These are phyloP conservation scores for Thelaira solivaga DNA, from an alignment of 2,888 invertebrate species.

Conservation along the genomic window DNA sequence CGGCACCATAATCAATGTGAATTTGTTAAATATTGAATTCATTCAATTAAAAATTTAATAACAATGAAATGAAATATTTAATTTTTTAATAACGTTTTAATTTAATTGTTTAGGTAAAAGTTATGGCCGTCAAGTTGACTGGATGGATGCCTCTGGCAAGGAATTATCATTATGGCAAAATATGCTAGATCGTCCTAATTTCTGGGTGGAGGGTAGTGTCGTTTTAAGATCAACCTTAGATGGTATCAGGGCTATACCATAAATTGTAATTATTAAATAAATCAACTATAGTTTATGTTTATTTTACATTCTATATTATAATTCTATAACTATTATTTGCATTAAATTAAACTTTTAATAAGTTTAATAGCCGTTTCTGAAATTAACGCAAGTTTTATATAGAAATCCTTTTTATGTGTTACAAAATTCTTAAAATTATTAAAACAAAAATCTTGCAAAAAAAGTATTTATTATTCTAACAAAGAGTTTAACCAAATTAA, in stretches of 20 bases:
- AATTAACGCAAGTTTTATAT: neutral
- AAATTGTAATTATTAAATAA: constrained; percentile 62
- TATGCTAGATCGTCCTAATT: constrained; percentile 95
- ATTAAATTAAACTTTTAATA: neutral
- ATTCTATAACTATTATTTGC: neutral
- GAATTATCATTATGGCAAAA: constrained; percentile 94
- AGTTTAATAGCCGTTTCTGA: neutral
- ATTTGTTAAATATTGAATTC: too few relatives aligned
- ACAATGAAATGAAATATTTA: neutral
- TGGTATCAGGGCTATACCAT: constrained; percentile 75
- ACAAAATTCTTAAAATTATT: neutral
- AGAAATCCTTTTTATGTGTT: neutral
- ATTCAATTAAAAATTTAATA: too few relatives aligned
- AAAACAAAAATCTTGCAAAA: neutral
- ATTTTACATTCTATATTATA: constrained; percentile 13
- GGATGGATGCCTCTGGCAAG: constrained; percentile 96
- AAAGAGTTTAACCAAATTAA: constrained; percentile 21
- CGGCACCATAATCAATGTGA: too few relatives aligned
- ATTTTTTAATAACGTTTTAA: neutral
- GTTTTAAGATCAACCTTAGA: constrained; percentile 88
- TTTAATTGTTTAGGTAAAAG: constrained; percentile 83
- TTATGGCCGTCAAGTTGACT: constrained; percentile 90
- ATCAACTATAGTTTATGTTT: constrained; percentile 24
- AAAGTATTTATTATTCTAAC: constrained; percentile 30
- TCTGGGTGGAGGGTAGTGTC: constrained; percentile 97